Conservation (phyloP, 2,113 vertebrate species). For the Merops nubicus region DNA sequence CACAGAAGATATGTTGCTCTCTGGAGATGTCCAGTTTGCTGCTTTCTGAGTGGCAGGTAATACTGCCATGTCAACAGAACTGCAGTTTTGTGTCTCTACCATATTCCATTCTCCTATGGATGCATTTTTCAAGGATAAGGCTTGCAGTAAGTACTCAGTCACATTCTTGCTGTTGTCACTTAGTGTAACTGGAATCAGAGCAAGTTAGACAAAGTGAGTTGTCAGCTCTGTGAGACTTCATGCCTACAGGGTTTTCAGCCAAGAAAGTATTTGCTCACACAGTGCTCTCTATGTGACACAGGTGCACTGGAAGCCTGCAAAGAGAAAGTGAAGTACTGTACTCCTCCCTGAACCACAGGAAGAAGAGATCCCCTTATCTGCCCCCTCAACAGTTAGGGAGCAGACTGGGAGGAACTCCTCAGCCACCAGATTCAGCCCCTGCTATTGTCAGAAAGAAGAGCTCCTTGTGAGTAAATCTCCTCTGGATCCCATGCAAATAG, state of each 20-base stretch:
- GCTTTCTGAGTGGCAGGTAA: accelerated
- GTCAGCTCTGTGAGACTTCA: background rate
- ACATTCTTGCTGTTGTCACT: background rate
- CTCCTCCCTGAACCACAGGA: background rate
- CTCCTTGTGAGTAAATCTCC: background rate
- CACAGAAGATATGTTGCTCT: accelerated
- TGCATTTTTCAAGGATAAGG: accelerated
- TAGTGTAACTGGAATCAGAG: constrained; percentile 23
- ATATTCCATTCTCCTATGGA: background rate
- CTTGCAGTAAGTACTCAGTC: background rate
- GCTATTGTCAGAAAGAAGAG: background rate
- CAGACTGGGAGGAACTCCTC: background rate
- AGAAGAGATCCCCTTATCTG: background rate
- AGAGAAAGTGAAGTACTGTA: background rate
- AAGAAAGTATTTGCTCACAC: background rate
- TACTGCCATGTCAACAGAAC: accelerated
- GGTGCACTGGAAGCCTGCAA: background rate
- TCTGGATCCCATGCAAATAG: background rate
- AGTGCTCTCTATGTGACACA: accelerated
- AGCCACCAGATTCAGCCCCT: background rate
- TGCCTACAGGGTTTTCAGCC: background rate
- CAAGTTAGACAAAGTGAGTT: background rate
- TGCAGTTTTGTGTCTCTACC: accelerated
- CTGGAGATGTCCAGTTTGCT: background rate
- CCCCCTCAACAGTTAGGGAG: background rate